These are phyloP conservation scores for Trachythela sp. DNA, from an alignment of 64 coral and sea anemone species.

Conservation along the genomic window DNA sequence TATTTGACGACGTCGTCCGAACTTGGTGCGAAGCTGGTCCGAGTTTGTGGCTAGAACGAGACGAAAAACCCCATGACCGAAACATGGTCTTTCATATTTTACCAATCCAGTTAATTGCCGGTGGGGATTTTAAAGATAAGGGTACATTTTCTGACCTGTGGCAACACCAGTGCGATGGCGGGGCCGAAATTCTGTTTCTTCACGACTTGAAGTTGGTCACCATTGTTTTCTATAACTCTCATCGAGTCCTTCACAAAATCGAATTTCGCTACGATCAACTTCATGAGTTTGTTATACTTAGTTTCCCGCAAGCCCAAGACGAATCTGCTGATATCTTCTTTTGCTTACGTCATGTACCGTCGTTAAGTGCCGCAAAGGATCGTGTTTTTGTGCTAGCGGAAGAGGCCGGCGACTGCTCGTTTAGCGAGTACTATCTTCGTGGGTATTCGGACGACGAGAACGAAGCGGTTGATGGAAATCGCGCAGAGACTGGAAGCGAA, in stretches of 20 bases:
- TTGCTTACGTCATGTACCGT: background rate
- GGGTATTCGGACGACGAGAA: background rate
- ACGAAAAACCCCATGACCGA: background rate
- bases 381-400: background rate
- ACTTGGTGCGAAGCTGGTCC: background rate
- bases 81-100: background rate
- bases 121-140: background rate
- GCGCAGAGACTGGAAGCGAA: background rate
- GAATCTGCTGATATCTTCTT: background rate
- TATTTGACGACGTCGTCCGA: slow-evolving; percentile 11
- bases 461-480: background rate
- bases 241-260: background rate
- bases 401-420: background rate
- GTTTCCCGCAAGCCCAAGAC: background rate
- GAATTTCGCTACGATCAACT: slow-evolving; percentile 13
- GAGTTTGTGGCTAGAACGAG: background rate
- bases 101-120: background rate
- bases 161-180: background rate
- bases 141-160: background rate
- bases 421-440: slow-evolving; percentile 4
- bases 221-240: background rate
- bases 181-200: background rate
- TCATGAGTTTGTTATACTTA: background rate
- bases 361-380: background rate
- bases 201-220: slow-evolving; percentile 13